These are phyloP conservation scores for Subacronicta megacephala DNA, from an alignment of 2,888 invertebrate species.

Conservation along the genomic window DNA sequence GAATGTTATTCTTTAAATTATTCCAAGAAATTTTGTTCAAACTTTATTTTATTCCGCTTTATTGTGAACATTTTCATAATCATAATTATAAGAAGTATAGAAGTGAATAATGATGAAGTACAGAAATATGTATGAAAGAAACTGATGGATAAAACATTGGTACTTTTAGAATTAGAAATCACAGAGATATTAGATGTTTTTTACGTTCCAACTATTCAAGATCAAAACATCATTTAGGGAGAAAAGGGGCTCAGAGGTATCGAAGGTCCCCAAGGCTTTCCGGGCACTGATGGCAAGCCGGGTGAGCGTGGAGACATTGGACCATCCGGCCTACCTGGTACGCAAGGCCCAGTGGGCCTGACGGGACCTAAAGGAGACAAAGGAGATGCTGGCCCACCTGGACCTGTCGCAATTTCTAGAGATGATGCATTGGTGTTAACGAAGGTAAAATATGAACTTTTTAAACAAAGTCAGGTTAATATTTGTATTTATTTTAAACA, in stretches of 20 bases:
- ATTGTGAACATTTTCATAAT: too few species aligned
- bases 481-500: too few species aligned
- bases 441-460: constrained; percentile 74
- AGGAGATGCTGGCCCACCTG: constrained; percentile 93
- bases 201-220: neutral
- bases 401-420: constrained; percentile 90
- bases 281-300: constrained; percentile 91
- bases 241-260: constrained; percentile 92
- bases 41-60: too few species aligned
- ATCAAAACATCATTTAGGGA: constrained; percentile 71
- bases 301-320: constrained; percentile 93
- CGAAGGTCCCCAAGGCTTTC: constrained; percentile 91
- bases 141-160: too few species aligned
- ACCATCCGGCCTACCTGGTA: constrained; percentile 92
- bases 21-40: too few species aligned
- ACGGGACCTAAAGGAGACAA: constrained; percentile 92
- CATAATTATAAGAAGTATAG: too few species aligned
- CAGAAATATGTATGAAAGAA: too few species aligned
- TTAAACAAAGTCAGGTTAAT: too few species aligned
- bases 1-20: neutral
- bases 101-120: too few species aligned
- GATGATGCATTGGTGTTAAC: constrained; percentile 91
- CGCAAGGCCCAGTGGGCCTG: constrained; percentile 91
- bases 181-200: neutral
- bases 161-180: too few species aligned